phyloP scores from a whole-genome alignment of 2,888 invertebrate species.

The Lasioglossum villosulum region DNA sequence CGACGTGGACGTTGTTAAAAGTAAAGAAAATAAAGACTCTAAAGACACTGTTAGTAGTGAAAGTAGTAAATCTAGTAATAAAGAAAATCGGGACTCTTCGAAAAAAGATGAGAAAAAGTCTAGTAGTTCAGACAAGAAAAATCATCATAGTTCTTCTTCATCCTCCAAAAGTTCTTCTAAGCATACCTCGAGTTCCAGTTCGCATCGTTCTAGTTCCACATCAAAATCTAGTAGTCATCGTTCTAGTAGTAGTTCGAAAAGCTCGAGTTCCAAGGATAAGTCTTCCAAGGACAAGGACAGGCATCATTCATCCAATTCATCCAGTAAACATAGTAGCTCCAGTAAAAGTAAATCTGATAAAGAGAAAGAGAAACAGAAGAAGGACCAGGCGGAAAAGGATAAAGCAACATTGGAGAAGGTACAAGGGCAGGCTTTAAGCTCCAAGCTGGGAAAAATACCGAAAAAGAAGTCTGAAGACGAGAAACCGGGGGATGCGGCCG shows the following conservation, averaged over 20 bases:
- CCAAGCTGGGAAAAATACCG: conserved; percentile 91
- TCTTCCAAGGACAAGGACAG: conserved; percentile 80
- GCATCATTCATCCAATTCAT: conserved; percentile 74
- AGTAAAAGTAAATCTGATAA: conserved; percentile 79
- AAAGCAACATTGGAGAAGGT: conserved; percentile 89
- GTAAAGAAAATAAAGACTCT: conserved; percentile 69
- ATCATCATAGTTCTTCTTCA: conserved; percentile 84
- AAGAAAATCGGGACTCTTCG: conserved; percentile 84
- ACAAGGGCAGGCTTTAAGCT: conserved; percentile 88
- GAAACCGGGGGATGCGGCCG: conserved; percentile 74
- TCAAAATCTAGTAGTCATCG: conserved; percentile 78
- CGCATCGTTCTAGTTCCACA: conserved; percentile 76
- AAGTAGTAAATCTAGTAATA: conserved; percentile 86
- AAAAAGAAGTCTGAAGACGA: conserved; percentile 87
- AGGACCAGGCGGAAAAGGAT: conserved; percentile 88
- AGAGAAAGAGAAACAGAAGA: conserved; percentile 85
- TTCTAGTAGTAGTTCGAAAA: conserved; percentile 76
- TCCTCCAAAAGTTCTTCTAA: conserved; percentile 78
- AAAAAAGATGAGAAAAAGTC: conserved; percentile 84
- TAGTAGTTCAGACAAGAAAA: conserved; percentile 82
- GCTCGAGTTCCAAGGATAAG: conserved; percentile 79
- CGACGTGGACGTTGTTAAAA: conserved; percentile 63
- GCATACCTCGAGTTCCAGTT: conserved; percentile 77
- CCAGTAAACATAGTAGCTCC: conserved; percentile 72
- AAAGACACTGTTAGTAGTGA: conserved; percentile 76